A percentile compares a stretch with the other conserved stretches of the same genome.
phyloP scores from a whole-genome alignment of 2,888 invertebrate genomes.

The Exocentrus adspersus region DNA sequence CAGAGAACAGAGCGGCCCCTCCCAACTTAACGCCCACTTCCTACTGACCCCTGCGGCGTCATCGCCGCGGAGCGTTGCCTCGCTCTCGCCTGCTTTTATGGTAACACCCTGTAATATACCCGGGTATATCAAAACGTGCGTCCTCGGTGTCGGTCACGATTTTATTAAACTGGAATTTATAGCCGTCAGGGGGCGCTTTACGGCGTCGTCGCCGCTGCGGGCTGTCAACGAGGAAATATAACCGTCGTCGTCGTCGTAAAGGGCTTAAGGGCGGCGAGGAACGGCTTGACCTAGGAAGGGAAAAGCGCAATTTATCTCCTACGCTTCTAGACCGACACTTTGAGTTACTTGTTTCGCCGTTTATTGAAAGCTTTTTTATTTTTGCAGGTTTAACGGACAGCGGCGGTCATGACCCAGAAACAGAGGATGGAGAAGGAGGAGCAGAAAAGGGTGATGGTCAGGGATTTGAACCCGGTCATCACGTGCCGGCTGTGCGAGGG shows the following conservation, averaged over 20 bases:
- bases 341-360: too few species aligned
- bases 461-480: slow-evolving; percentile 83
- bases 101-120: too few species aligned
- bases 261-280: not conserved
- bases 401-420: slow-evolving; percentile 16
- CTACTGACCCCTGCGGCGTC: slow-evolving; percentile 55
- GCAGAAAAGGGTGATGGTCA: slow-evolving; percentile 68
- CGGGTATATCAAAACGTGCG: too few species aligned
- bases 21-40: slow-evolving; percentile 58
- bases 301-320: too few species aligned
- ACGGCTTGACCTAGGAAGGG: not conserved
- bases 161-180: too few species aligned
- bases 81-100: too few species aligned
- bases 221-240: not conserved
- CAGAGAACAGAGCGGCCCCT: slow-evolving; percentile 49
- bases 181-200: too few species aligned
- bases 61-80: too few species aligned
- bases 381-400: not conserved
- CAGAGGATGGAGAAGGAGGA: slow-evolving; percentile 37
- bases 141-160: not conserved
- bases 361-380: not conserved
- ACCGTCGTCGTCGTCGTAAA: not conserved
- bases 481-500: slow-evolving; percentile 91
- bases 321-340: too few species aligned
- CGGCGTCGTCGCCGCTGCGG: not conserved